phyloP scores from a whole-genome alignment of 2,888 invertebrate species.

The Automeris io region DNA sequence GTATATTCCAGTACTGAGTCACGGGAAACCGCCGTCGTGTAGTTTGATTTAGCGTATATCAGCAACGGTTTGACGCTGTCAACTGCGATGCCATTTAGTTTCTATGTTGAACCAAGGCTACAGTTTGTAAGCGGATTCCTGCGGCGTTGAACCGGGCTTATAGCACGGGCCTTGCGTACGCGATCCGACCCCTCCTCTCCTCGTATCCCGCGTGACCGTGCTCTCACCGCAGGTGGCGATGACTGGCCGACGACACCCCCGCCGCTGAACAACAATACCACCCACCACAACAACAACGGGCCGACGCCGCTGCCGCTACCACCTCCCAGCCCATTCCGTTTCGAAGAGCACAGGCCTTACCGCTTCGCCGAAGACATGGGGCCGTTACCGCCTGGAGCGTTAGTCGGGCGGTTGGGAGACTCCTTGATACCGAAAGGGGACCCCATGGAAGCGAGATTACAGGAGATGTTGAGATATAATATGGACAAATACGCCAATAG shows the following conservation, averaged over 20 bases:
- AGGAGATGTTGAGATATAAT: conserved; percentile 95
- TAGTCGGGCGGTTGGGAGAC: conserved; percentile 90
- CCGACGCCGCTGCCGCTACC: conserved; percentile 66
- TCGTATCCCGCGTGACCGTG: conserved; percentile 83
- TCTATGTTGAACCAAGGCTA: too few species aligned
- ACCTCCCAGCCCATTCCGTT: conserved; percentile 83
- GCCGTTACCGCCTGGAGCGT: conserved; percentile 84
- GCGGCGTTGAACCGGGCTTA: too few species aligned
- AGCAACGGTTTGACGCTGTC: too few species aligned
- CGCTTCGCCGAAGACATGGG: conserved; percentile 91
- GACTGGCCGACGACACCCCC: conserved; percentile 71
- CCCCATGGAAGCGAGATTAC: conserved; percentile 94
- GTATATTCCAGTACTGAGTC: too few species aligned
- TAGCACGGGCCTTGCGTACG: too few species aligned
- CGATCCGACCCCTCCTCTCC: conserved; percentile 70
- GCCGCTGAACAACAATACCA: conserved; percentile 75
- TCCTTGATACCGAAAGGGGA: conserved; percentile 94
- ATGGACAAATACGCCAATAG: conserved; percentile 97
- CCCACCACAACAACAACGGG: conserved; percentile 75
- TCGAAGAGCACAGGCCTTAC: conserved; percentile 88
- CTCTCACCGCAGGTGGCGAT: conserved; percentile 70
- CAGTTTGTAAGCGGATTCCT: too few species aligned
- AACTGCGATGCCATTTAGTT: too few species aligned
- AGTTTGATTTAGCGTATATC: too few species aligned
- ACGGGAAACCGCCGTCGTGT: too few species aligned